These are phyloP conservation scores for Lysandra bellargus DNA, from an alignment of 2,888 invertebrate genomes.

Conservation along the genomic window DNA sequence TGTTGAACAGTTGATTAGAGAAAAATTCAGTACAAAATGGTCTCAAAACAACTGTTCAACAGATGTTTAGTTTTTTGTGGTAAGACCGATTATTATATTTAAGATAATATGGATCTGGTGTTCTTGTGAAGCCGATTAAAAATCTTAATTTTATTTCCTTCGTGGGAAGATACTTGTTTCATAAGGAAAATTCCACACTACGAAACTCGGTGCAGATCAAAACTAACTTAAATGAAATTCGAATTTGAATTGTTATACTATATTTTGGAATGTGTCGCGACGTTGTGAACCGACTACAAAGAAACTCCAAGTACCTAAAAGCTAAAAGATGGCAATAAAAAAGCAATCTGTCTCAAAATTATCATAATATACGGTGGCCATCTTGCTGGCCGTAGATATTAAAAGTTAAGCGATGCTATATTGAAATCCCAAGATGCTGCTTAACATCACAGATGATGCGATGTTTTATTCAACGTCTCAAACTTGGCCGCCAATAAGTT, in stretches of 20 bases:
- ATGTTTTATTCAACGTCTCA: conserved; percentile 68
- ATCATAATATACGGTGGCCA: conserved; percentile 32
- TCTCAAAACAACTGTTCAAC: too few relatives aligned
- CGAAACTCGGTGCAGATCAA: background rate
- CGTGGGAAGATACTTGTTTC: background rate
- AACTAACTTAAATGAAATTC: background rate
- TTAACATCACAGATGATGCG: conserved; percentile 68
- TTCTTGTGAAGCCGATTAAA: background rate
- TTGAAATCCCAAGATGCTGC: conserved; percentile 61
- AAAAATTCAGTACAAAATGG: too few relatives aligned
- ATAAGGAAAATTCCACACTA: background rate
- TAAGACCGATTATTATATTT: too few relatives aligned
- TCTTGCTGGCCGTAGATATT: conserved; percentile 39
- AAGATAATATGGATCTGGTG: background rate
- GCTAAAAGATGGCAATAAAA: conserved; percentile 10
- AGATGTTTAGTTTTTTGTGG: too few relatives aligned
- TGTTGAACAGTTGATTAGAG: too few relatives aligned
- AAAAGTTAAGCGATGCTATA: conserved; percentile 41
- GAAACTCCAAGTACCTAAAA: background rate
- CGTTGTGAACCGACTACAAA: background rate
- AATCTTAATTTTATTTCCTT: background rate
- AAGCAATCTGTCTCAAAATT: conserved; percentile 28
- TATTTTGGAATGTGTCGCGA: background rate
- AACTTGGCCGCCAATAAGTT: conserved; percentile 59
- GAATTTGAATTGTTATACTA: background rate